Percentiles rank a stretch among this genome's conserved stretches.
These are phyloP conservation scores for Polydrusus tereticollis DNA, from an alignment of 2,888 invertebrate genomes.

Conservation along the genomic window DNA sequence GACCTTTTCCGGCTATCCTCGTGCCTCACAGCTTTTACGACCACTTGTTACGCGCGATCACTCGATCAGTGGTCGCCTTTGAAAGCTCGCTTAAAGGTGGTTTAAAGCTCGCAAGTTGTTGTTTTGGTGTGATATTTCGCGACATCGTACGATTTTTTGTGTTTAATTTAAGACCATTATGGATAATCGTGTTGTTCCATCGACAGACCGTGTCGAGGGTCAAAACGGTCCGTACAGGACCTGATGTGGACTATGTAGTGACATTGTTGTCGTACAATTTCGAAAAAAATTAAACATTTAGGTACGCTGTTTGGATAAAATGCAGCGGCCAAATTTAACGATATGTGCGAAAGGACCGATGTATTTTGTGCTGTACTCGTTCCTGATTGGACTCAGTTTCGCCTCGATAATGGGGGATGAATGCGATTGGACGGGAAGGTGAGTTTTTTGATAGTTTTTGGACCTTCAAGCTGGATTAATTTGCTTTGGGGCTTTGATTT, in stretches of 20 bases:
- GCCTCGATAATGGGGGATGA: constrained; percentile 76
- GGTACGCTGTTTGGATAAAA: constrained; percentile 9
- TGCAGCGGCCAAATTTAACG: constrained; percentile 8
- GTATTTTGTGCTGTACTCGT: constrained; percentile 43
- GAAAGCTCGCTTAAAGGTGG: not conserved
- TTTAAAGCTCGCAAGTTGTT: constrained; percentile 12
- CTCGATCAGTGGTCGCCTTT: constrained; percentile 8
- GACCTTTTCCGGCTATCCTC: constrained; percentile 5
- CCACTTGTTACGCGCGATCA: constrained; percentile 13
- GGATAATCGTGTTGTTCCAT: not conserved
- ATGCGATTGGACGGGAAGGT: constrained; percentile 81
- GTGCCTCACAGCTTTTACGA: constrained; percentile 9
- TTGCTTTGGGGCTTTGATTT: too few species aligned
- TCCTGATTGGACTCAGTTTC: constrained; percentile 58
- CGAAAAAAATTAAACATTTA: not conserved
- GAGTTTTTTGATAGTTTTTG: constrained; percentile 48
- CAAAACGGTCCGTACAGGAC: not conserved
- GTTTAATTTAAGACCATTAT: not conserved
- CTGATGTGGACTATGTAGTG: not conserved
- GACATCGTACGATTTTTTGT: not conserved
- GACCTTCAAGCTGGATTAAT: not conserved
- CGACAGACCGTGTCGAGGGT: not conserved
- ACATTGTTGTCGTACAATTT: not conserved
- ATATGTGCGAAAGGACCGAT: constrained; percentile 37
- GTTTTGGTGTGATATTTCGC: not conserved